Percentiles rank a stretch among this genome's conserved stretches.
phyloP scores from a whole-genome alignment of 2,888 invertebrate genomes.

The Macrostomum cliftonense region DNA sequence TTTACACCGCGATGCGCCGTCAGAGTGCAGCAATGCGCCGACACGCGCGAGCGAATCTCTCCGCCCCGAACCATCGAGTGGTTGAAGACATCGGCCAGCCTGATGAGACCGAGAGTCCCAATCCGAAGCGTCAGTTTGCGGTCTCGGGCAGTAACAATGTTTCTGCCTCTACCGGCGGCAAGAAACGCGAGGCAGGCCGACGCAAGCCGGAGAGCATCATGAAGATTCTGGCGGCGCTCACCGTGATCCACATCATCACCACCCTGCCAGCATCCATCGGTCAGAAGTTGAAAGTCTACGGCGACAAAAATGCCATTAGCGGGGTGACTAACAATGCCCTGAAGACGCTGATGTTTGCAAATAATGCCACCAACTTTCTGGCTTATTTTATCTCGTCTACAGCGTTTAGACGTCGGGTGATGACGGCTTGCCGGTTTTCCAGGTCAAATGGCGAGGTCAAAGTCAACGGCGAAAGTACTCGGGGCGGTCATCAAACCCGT shows the following conservation, averaged over 20 bases:
- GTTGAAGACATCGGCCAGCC: background rate
- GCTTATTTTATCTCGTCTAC: slow-evolving; percentile 11
- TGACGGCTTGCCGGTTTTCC: no score
- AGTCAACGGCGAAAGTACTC: no score
- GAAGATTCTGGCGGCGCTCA: slow-evolving; percentile 10
- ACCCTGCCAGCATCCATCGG: slow-evolving; percentile 8
- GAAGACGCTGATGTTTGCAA: slow-evolving; percentile 9
- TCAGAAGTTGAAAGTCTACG: slow-evolving; percentile 5
- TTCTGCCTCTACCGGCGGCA: background rate
- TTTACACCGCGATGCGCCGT: slow-evolving; percentile 6
- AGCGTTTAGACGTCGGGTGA: slow-evolving; percentile 4
- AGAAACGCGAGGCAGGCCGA: background rate
- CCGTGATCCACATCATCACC: slow-evolving; percentile 9
- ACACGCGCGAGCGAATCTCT: background rate
- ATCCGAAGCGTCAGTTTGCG: no score
- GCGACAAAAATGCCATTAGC: background rate
- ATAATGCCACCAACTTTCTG: slow-evolving; percentile 12
- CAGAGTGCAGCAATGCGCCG: slow-evolving; percentile 5
- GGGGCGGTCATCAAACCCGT: no score
- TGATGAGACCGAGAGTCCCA: background rate
- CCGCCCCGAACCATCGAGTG: no score
- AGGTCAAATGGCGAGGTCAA: no score
- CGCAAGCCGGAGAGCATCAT: slow-evolving; percentile 11
- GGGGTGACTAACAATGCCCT: background rate
- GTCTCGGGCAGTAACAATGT: background rate